Percentiles rank a stretch among this genome's conserved stretches.
These are phyloP conservation scores for Aradophagus sp. DNA, from an alignment of 1,140 invertebrate genomes.

Conservation along the genomic window DNA sequence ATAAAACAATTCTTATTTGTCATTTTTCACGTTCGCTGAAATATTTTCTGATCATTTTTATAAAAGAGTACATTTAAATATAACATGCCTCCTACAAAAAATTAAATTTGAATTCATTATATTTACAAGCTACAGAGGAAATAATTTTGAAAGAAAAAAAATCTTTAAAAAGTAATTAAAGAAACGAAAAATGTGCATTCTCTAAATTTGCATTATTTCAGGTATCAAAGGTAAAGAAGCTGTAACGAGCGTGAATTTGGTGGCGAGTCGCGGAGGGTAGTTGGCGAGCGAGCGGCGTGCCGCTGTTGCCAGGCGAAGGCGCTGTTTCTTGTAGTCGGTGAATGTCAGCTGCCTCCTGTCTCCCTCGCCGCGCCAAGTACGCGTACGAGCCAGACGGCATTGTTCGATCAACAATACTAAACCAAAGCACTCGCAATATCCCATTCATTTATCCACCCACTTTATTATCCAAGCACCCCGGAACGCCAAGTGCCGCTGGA, in stretches of 20 bases:
- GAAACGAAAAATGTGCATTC: too few species aligned
- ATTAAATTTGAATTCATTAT: too few species aligned
- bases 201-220: too few species aligned
- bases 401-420: slow-evolving; percentile 71
- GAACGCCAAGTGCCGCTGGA: slow-evolving; percentile 57
- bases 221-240: too few species aligned
- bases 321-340: slow-evolving; percentile 66
- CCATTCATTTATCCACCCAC: slow-evolving; percentile 70
- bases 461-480: slow-evolving; percentile 62
- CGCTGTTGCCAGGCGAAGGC: slow-evolving; percentile 63
- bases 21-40: too few species aligned
- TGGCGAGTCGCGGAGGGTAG: slow-evolving; percentile 21
- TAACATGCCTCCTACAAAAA: too few species aligned
- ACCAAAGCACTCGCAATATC: slow-evolving; percentile 70
- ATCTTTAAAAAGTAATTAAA: too few species aligned
- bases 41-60: too few species aligned
- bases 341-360: slow-evolving; percentile 70
- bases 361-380: slow-evolving; percentile 57
- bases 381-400: slow-evolving; percentile 67
- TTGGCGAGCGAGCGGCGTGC: slow-evolving; percentile 46
- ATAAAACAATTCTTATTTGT: too few species aligned
- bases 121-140: too few species aligned
- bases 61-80: too few species aligned
- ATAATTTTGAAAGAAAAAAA: too few species aligned
- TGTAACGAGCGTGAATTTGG: not conserved